A percentile compares a stretch with the other conserved stretches of the same genome.
Evolutionary conservation across 2,797 vertebrate species (phyloP).

Genomic region (Pelobates cultripes): DNA sequence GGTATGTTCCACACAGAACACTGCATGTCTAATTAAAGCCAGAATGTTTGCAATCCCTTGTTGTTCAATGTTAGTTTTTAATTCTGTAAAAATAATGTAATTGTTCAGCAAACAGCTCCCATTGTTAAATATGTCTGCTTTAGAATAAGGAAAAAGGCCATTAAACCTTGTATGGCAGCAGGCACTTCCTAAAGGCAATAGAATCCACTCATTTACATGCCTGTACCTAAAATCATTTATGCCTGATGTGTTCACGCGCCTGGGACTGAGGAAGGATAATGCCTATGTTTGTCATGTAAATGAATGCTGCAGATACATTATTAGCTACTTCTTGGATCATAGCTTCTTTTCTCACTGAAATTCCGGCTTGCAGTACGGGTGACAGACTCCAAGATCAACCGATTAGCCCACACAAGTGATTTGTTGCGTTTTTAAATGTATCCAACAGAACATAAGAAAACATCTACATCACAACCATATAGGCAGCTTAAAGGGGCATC

Average conservation of each 20-base stretch:
- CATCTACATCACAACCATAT: no score
- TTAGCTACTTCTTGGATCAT: conserved; percentile 5
- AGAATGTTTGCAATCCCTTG: conserved; percentile 9
- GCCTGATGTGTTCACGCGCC: conserved; percentile 15
- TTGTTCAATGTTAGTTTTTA: conserved; percentile 27
- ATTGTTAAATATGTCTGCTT: conserved; percentile 18
- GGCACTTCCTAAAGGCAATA: conserved; percentile 13
- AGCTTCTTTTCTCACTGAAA: background rate
- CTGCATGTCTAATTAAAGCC: conserved; percentile 32
- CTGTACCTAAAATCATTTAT: conserved; percentile 14
- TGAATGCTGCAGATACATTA: conserved; percentile 21
- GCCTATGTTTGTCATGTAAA: conserved; percentile 37
- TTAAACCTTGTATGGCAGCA: conserved; percentile 21
- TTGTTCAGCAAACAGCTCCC: conserved; percentile 11
- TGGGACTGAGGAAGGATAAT: conserved; percentile 24
- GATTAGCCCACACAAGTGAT: no score
- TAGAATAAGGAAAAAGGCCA: conserved; percentile 19
- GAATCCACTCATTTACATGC: conserved; percentile 27
- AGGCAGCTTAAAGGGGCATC: no score
- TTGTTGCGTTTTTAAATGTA: no score
- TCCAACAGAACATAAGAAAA: no score
- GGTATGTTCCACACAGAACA: conserved; percentile 7
- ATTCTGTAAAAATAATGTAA: conserved; percentile 29
- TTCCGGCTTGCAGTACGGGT: no score
- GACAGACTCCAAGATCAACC: no score